Percentiles rank a stretch among this genome's conserved stretches.
Evolutionary conservation across 92 coral and sea anemone genomes (phyloP).

Genomic region (Palythoa heliodiscus): DNA sequence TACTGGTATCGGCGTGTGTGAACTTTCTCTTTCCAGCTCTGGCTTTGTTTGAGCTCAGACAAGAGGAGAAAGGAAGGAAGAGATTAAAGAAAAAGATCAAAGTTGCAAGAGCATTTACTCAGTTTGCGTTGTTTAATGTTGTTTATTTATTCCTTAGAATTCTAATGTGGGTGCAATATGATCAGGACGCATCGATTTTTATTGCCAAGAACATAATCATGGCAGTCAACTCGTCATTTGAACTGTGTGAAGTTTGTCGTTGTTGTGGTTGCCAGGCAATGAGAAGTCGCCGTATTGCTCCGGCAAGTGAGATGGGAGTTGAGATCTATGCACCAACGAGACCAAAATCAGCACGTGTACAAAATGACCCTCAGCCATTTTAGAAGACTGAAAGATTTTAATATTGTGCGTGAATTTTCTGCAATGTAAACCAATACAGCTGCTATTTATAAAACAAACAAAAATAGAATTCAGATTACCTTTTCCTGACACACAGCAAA

Average conservation of each 20-base stretch:
- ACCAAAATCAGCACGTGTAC: background rate
- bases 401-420: too few relatives aligned
- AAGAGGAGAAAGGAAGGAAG: constrained; percentile 35
- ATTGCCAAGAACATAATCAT: constrained; percentile 40
- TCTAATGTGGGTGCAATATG: constrained; percentile 23
- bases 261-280: constrained; percentile 41
- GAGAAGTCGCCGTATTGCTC: constrained; percentile 28
- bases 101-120: constrained; percentile 33
- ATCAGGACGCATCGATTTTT: constrained; percentile 33
- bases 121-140: constrained; percentile 25
- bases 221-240: constrained; percentile 44
- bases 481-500: too few relatives aligned
- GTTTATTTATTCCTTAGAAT: constrained; percentile 26
- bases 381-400: background rate
- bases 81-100: constrained; percentile 30
- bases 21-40: constrained; percentile 39
- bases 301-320: constrained; percentile 35
- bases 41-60: constrained; percentile 38
- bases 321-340: constrained; percentile 31
- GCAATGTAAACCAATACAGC: too few relatives aligned
- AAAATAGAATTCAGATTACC: too few relatives aligned
- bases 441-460: too few relatives aligned
- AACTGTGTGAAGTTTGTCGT: constrained; percentile 31
- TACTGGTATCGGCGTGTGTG: constrained; percentile 36
- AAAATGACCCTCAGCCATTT: background rate